Evolutionary conservation across 2,797 vertebrate species (phyloP).

Genomic region (Hipposideros larvatus): DNA sequence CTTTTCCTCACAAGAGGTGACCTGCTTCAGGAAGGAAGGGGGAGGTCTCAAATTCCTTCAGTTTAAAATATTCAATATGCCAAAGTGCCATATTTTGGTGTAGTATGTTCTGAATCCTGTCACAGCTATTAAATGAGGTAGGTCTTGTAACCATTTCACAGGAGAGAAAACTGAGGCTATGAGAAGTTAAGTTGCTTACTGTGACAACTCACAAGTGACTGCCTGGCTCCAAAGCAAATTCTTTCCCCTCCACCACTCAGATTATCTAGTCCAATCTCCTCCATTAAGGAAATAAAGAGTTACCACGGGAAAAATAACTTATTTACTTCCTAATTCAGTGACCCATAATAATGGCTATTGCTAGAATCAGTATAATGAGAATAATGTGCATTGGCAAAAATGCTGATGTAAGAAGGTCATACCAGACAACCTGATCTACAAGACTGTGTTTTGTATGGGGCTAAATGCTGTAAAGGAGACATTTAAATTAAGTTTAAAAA

Average conservation of each 20-base stretch:
- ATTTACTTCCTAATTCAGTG: background rate
- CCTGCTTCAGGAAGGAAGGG: background rate
- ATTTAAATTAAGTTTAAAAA: background rate
- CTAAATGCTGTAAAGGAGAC: background rate
- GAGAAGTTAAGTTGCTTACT: background rate
- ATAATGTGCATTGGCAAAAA: background rate
- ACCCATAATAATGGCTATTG: background rate
- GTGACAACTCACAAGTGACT: background rate
- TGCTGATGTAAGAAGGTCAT: background rate
- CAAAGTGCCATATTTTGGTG: background rate
- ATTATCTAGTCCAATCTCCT: background rate
- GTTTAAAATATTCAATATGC: no score
- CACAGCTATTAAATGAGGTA: background rate
- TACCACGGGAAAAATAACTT: background rate
- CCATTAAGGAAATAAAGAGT: background rate
- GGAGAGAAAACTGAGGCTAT: background rate
- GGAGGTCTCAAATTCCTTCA: background rate
- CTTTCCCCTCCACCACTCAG: background rate
- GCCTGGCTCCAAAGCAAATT: background rate
- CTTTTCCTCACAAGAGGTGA: background rate
- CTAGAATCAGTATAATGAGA: background rate
- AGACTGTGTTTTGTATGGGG: background rate
- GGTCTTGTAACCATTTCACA: background rate
- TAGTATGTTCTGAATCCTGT: background rate
- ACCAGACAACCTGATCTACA: background rate